Conservation (phyloP, 2,888 invertebrate genomes). For the Salpingus planirostris region DNA sequence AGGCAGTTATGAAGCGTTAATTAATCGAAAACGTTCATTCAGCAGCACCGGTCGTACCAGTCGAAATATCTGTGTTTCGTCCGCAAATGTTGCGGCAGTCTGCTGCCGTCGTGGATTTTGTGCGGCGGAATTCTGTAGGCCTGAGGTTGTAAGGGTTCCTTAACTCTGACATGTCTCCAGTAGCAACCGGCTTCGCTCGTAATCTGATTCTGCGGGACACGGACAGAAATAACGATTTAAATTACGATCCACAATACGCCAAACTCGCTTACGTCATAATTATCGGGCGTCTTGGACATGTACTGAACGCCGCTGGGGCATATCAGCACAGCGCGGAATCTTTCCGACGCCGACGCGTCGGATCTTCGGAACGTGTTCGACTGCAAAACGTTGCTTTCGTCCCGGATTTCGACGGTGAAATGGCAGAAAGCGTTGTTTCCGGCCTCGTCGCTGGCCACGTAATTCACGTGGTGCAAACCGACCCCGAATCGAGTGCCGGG, state of each 20-base stretch:
- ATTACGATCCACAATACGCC: background rate
- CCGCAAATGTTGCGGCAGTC: constrained; percentile 19
- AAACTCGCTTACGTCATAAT: constrained; percentile 29
- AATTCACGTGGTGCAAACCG: constrained; percentile 54
- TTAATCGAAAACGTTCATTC: too few relatives aligned
- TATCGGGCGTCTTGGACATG: constrained; percentile 27
- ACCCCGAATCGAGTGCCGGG: constrained; percentile 52
- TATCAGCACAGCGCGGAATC: constrained; percentile 32
- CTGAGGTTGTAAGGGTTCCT: constrained; percentile 21
- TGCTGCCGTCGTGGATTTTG: constrained; percentile 21
- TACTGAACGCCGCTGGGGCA: constrained; percentile 37
- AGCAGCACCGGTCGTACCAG: constrained; percentile 19
- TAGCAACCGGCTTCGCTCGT: constrained; percentile 30
- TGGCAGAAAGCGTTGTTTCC: constrained; percentile 55
- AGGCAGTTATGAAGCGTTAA: too few relatives aligned
- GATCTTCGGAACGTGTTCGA: background rate
- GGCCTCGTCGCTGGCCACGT: constrained; percentile 55
- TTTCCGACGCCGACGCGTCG: constrained; percentile 1
- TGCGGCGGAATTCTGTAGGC: constrained; percentile 19
- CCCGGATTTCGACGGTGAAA: constrained; percentile 53
- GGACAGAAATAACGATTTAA: constrained; percentile 4
- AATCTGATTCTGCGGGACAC: constrained; percentile 9
- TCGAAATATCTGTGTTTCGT: constrained; percentile 16
- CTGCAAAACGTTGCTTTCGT: constrained; percentile 33
- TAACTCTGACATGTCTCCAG: constrained; percentile 33